Conservation (phyloP, 2,797 vertebrate genomes). For the Macroramphosus scolopax region DNA sequence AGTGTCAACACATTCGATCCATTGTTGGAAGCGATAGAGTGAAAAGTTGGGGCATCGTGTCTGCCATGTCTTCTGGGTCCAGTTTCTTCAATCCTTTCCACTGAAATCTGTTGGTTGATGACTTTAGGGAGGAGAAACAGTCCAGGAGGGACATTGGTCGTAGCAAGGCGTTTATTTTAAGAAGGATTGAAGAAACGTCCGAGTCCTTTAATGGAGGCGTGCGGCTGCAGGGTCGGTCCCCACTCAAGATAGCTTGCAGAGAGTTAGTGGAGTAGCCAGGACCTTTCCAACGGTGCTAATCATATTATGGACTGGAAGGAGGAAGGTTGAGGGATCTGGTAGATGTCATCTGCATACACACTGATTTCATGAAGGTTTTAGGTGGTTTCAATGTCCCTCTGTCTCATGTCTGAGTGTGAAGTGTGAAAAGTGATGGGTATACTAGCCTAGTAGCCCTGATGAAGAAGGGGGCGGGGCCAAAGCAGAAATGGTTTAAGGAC, state of each 20-base stretch:
- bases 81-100: conserved; percentile 2
- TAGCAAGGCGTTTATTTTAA: too few relatives aligned
- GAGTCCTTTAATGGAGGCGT: too few relatives aligned
- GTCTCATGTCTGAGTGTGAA: not conserved
- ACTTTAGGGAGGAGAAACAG: conserved; percentile 10
- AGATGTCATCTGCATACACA: not conserved
- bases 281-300: too few relatives aligned
- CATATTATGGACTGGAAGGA: not conserved
- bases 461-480: not conserved
- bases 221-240: too few relatives aligned
- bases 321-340: not conserved
- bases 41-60: too few relatives aligned
- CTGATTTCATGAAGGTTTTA: not conserved
- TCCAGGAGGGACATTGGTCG: not conserved
- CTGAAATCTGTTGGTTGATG: not conserved
- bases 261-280: too few relatives aligned
- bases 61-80: too few relatives aligned
- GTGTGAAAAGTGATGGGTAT: not conserved
- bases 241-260: too few relatives aligned
- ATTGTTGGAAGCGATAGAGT: too few relatives aligned
- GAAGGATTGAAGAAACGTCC: too few relatives aligned
- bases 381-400: too few relatives aligned
- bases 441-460: not conserved
- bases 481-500: not conserved
- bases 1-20: too few relatives aligned